Evolutionary conservation across 2,797 vertebrate species (phyloP).

Genomic region (Sandelia bainsii): DNA sequence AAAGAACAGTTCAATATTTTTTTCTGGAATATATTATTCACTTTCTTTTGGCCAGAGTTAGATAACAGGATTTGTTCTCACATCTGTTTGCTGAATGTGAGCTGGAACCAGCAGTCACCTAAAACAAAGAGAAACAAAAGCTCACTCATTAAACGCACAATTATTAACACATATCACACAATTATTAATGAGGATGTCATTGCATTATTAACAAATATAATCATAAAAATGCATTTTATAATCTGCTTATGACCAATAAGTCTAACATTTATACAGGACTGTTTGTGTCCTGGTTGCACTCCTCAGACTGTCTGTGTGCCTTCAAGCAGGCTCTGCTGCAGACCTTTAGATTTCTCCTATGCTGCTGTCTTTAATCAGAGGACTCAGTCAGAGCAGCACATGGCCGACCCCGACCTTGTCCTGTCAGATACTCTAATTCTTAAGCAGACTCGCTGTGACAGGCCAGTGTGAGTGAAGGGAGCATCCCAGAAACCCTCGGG

Average conservation of each 20-base stretch:
- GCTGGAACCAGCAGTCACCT: too few species aligned
- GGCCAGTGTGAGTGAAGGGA: slow-evolving; percentile 58
- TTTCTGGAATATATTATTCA: too few species aligned
- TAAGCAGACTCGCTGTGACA: slow-evolving; percentile 45
- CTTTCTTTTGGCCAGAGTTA: too few species aligned
- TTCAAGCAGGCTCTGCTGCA: slow-evolving; percentile 33
- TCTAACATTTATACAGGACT: neutral
- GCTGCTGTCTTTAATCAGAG: slow-evolving; percentile 51
- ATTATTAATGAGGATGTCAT: neutral
- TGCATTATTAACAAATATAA: neutral
- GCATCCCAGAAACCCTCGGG: slow-evolving; percentile 62
- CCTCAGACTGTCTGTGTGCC: neutral
- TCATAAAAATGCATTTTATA: neutral
- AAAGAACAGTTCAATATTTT: too few species aligned
- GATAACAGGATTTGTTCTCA: too few species aligned
- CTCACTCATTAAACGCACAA: too few species aligned
- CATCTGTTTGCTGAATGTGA: too few species aligned
- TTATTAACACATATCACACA: too few species aligned
- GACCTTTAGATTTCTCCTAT: slow-evolving; percentile 39
- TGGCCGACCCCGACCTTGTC: slow-evolving; percentile 61
- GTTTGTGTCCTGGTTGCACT: slow-evolving; percentile 11
- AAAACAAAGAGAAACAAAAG: too few species aligned
- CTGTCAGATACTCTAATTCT: slow-evolving; percentile 58
- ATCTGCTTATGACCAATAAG: neutral
- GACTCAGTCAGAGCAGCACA: slow-evolving; percentile 54